These are phyloP conservation scores for Mus musculus DNA, from an alignment of 2,113 vertebrate species.

Conservation along the genomic window DNA sequence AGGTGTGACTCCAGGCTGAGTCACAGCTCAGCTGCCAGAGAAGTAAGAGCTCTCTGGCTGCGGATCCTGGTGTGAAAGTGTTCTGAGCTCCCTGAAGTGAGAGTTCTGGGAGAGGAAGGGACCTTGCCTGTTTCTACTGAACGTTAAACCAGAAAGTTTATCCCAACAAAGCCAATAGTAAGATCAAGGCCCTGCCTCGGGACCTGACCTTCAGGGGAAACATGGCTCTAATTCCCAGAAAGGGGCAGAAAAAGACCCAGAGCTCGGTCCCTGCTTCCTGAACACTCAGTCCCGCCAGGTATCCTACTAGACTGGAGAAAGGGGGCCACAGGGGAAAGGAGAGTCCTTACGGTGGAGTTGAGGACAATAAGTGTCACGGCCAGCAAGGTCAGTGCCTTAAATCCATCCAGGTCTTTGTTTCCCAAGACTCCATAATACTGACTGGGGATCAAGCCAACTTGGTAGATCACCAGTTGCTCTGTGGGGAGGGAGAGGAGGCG, in stretches of 20 bases:
- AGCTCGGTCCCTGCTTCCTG: conserved; percentile 32
- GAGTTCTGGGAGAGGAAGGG: conserved; percentile 7
- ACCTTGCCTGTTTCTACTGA: background rate
- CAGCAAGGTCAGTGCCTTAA: conserved; percentile 88
- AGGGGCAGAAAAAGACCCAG: background rate
- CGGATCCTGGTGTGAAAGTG: background rate
- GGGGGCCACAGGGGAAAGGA: background rate
- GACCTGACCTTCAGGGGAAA: background rate
- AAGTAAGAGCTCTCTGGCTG: background rate
- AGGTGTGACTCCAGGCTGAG: background rate
- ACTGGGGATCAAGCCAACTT: conserved; percentile 96
- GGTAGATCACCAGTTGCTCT: conserved; percentile 98
- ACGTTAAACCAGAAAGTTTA: background rate
- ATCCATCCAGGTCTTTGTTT: conserved; percentile 90
- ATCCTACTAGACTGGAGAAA: background rate
- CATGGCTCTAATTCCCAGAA: conserved; percentile 8
- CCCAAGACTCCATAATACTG: conserved; percentile 95
- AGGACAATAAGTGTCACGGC: conserved; percentile 91
- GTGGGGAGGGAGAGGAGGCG: conserved; percentile 40
- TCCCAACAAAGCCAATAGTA: background rate
- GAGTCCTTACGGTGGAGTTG: conserved; percentile 92
- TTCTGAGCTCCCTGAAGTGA: background rate
- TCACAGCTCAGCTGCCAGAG: background rate
- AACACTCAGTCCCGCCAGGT: background rate
- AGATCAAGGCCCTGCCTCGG: background rate